These are phyloP conservation scores for Acanthaster planci DNA, from an alignment of 35 echinoderm and acorn worm species.

Conservation along the genomic window DNA sequence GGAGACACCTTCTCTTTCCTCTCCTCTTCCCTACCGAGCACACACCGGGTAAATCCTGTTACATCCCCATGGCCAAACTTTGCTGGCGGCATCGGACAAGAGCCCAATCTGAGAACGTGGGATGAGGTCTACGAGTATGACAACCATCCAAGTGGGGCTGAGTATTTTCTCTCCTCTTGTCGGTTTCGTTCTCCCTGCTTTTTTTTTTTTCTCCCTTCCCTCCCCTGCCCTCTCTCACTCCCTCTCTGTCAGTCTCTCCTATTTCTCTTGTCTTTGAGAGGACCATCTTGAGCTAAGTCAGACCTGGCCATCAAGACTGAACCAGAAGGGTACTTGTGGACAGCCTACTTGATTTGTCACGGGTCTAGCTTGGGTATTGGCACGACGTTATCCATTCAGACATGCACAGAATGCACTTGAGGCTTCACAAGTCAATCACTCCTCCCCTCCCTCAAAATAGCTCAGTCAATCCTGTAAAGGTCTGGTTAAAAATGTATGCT, in stretches of 20 bases:
- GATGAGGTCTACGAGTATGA: not conserved
- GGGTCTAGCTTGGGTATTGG: not conserved
- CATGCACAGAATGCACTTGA: no score
- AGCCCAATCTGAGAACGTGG: constrained; percentile 28
- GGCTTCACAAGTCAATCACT: no score
- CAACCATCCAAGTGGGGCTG: constrained; percentile 20
- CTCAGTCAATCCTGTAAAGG: no score
- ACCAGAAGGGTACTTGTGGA: constrained; percentile 32
- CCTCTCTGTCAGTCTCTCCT: not conserved
- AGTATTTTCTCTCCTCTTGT: constrained; percentile 20
- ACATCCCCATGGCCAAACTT: constrained; percentile 31
- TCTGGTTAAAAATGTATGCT: no score
- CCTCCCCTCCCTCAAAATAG: no score
- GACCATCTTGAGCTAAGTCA: constrained; percentile 8
- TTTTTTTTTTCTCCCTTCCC: not conserved
- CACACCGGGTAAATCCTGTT: not conserved
- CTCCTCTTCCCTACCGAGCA: not conserved
- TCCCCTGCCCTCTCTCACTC: not conserved
- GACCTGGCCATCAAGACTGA: not conserved
- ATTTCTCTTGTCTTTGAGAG: not conserved
- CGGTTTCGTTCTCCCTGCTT: not conserved
- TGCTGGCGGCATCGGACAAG: constrained; percentile 16
- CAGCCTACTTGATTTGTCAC: constrained; percentile 25
- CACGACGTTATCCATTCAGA: not conserved
- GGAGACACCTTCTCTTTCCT: constrained; percentile 28